These are phyloP conservation scores for Bradysia coprophila DNA, from an alignment of 1,140 invertebrate species.

Conservation along the genomic window DNA sequence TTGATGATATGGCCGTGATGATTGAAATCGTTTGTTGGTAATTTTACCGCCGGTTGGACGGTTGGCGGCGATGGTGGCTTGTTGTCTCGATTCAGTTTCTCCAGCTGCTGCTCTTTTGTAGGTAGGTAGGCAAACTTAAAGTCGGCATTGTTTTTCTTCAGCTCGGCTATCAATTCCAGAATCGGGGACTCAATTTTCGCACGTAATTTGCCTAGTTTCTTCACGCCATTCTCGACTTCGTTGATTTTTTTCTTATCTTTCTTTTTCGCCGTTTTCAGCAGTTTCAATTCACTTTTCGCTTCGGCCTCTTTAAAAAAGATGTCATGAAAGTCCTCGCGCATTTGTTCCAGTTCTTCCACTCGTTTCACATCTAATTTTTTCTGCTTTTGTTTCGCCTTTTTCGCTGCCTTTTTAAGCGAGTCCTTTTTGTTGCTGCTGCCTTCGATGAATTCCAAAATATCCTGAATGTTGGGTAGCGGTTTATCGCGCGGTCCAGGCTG, in stretches of 20 bases:
- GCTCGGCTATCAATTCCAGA: slow-evolving; percentile 18
- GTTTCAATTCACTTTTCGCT: slow-evolving; percentile 18
- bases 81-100: slow-evolving; percentile 10
- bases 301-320: slow-evolving; percentile 22
- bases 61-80: neutral
- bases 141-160: slow-evolving; percentile 18
- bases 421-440: slow-evolving; percentile 5
- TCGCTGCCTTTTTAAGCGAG: slow-evolving; percentile 17
- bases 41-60: neutral
- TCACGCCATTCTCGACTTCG: slow-evolving; percentile 19
- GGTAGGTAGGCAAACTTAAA: slow-evolving; percentile 22
- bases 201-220: slow-evolving; percentile 20
- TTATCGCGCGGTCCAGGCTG: neutral
- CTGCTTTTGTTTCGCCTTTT: slow-evolving; percentile 21
- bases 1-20: neutral
- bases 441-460: slow-evolving; percentile 20
- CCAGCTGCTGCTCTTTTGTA: slow-evolving; percentile 20
- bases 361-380: slow-evolving; percentile 22
- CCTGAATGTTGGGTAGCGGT: slow-evolving; percentile 8
- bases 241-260: slow-evolving; percentile 21
- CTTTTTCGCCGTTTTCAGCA: slow-evolving; percentile 16
- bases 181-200: slow-evolving; percentile 19
- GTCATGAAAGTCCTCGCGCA: slow-evolving; percentile 18
- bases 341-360: slow-evolving; percentile 17
- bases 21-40: neutral